A percentile compares a stretch with the other conserved stretches of the same genome.
These are phyloP conservation scores for Hypotaenidia okinawae DNA, from an alignment of 2,797 vertebrate species.

Conservation along the genomic window DNA sequence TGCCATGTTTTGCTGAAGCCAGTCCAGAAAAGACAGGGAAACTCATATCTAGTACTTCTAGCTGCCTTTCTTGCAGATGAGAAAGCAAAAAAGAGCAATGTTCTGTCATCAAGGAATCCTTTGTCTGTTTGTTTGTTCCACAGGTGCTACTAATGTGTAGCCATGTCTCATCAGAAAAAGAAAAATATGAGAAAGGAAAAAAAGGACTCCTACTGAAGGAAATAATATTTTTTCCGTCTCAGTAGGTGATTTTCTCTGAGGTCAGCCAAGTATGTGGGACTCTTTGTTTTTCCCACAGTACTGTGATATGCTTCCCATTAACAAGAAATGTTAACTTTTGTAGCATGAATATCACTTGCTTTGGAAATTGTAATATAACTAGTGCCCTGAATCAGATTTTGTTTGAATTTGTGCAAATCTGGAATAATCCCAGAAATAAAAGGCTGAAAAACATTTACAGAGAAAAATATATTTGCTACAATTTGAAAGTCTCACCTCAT, in stretches of 20 bases:
- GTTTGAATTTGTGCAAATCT: not conserved
- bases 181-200: not conserved
- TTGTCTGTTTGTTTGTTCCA: not conserved
- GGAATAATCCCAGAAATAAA: not conserved
- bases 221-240: not conserved
- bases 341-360: not conserved
- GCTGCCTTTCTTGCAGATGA: not conserved
- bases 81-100: not conserved
- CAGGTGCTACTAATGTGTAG: not conserved
- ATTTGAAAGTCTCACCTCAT: not conserved
- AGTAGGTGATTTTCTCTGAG: slow-evolving; percentile 18
- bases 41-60: not conserved
- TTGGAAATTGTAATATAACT: not conserved
- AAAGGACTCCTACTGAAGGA: not conserved
- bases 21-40: not conserved
- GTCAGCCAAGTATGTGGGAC: slow-evolving; percentile 23
- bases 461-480: not conserved
- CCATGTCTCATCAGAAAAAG: not conserved
- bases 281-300: slow-evolving; percentile 19
- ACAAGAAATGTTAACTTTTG: slow-evolving; percentile 11
- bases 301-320: not conserved
- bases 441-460: not conserved
- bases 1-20: not conserved
- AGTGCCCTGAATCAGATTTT: not conserved
- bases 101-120: not conserved